Evolutionary conservation across 1,140 invertebrate species (phyloP), one percentile per base, ranked within the genome.

Genomic region (Cotesia glomerata): DNA sequence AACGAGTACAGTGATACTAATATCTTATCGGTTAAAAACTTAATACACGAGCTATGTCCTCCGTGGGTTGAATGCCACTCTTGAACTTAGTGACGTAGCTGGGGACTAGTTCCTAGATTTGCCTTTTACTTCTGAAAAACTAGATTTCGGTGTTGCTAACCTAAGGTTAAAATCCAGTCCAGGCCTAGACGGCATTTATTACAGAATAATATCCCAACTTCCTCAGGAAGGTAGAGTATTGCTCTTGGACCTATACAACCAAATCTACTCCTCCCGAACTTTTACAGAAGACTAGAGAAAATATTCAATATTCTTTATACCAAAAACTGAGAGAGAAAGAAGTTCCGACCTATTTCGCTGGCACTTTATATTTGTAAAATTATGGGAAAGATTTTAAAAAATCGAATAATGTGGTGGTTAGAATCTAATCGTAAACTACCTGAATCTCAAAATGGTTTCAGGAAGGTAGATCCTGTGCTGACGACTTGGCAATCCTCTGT

Each of bases 331-430:
- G 8, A 26, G 56, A 1, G 32, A n/a, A n/a, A 36, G 1, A 62
- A 62, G 9, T 8, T 62, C 9, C 32, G 59, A 36, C 59, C 59
- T 3, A 62, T 62, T 5, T 35, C 51, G 7, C 16, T 45, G 3
- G 35, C 62, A 14, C 52, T 73, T 13, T 77, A 69, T 51, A 2
- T 78, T 1, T 8, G 51, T 0, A 79, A 81, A 74, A 16, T 75
- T 3, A 67, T 77, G n/a, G 77, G 77, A 69, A 78, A 74, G 72
- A 75, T 78, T 3, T 69, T 80, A 4, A 76, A 79, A n/a, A 73
- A 51, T 26, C 67, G 74, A 61, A 8, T 79, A 0, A 62, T 59
- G 16, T 80, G 68, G 68, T 79, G 59, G 67, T 26, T 74, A 11
- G 76, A 78, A 52, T 69, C 9, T 9, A 69, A 79, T 11, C 49